Conservation (phyloP, 2,797 vertebrate genomes). For the Fratercula arctica region DNA sequence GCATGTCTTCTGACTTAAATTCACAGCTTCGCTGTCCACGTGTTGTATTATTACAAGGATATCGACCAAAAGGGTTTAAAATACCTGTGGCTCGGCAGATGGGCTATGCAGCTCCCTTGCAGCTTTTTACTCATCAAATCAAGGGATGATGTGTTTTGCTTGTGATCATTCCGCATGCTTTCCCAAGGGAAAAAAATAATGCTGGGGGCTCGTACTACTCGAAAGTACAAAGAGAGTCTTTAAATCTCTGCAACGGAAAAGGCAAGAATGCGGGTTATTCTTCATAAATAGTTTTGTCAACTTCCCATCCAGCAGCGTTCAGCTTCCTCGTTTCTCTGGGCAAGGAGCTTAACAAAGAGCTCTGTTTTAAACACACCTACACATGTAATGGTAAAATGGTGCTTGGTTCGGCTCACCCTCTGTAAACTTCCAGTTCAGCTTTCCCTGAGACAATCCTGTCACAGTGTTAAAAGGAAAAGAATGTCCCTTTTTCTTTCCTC, state of each 20-base stretch:
- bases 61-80: neutral
- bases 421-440: conserved; percentile 12
- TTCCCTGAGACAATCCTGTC: neutral
- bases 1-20: neutral
- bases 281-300: conserved; percentile 2
- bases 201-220: neutral
- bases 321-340: conserved; percentile 44
- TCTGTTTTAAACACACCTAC: conserved; percentile 40
- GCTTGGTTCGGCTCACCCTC: neutral
- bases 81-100: neutral
- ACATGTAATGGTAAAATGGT: neutral
- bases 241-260: neutral
- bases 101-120: neutral
- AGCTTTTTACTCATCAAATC: neutral
- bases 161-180: neutral
- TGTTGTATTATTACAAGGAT: neutral
- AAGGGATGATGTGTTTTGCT: neutral
- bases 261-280: neutral
- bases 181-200: neutral
- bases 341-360: conserved; percentile 25
- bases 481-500: neutral
- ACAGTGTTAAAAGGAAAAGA: neutral
- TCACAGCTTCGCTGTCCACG: neutral
- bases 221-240: neutral
- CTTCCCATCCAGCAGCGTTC: neutral